Percentiles rank a stretch among this genome's conserved stretches.
phyloP scores from a whole-genome alignment of 1,140 invertebrate species.

The Drosophila pruinosa region DNA sequence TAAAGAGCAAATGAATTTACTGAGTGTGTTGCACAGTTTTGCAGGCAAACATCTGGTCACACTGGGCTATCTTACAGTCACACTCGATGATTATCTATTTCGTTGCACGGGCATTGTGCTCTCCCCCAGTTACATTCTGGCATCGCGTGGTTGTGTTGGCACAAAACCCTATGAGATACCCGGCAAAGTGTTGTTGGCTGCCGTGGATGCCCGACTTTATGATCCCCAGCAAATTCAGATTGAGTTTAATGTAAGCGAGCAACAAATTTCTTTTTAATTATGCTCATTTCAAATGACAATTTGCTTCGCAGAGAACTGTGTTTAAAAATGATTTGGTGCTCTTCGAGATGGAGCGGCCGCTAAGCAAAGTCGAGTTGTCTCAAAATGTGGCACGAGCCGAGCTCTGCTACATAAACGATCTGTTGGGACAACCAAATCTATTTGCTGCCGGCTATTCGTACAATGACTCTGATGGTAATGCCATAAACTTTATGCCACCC shows the following conservation, averaged over 20 bases:
- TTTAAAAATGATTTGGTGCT: slow-evolving; percentile 3
- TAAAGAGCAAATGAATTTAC: no score
- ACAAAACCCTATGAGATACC: not conserved
- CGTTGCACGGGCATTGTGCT: not conserved
- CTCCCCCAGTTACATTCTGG: not conserved
- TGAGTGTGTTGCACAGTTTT: not conserved
- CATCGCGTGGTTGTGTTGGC: not conserved
- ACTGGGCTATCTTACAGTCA: not conserved
- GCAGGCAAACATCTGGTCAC: not conserved
- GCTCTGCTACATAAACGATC: not conserved
- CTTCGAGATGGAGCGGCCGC: not conserved
- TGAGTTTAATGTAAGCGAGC: not conserved
- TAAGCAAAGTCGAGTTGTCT: not conserved
- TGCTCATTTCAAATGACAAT: no score
- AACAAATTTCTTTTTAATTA: not conserved
- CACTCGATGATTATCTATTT: not conserved
- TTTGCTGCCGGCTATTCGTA: not conserved
- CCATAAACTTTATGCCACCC: not conserved
- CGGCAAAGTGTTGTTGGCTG: not conserved
- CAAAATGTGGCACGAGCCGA: not conserved
- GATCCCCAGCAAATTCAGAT: not conserved
- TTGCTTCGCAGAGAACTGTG: not conserved
- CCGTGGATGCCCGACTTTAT: not conserved
- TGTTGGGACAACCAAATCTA: not conserved
- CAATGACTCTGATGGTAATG: not conserved